Evolutionary conservation across 92 coral and sea anemone species (phyloP).

Genomic region (Bergia sp.): DNA sequence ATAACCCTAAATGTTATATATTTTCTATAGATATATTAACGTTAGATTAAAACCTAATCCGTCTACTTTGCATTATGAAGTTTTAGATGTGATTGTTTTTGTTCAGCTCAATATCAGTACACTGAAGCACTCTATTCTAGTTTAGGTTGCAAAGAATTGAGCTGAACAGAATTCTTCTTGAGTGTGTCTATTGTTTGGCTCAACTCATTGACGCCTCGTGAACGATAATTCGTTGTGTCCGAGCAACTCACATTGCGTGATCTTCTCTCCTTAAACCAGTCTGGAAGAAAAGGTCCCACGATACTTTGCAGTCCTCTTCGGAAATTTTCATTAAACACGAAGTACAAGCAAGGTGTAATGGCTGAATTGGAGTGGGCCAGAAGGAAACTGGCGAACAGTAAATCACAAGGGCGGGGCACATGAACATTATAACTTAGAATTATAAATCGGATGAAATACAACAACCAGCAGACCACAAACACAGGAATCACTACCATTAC

Average conservation of each 20-base stretch:
- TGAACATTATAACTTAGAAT: constrained; percentile 11
- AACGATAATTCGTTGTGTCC: background rate
- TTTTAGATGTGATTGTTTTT: too few species aligned
- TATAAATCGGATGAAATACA: constrained; percentile 32
- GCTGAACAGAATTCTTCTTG: background rate
- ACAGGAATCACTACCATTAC: constrained; percentile 40
- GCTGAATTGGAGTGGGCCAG: constrained; percentile 39
- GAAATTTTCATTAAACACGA: constrained; percentile 36
- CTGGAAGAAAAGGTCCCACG: constrained; percentile 7
- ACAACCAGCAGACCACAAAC: constrained; percentile 37
- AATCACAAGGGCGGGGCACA: constrained; percentile 20
- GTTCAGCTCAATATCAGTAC: background rate
- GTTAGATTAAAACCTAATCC: background rate
- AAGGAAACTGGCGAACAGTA: constrained; percentile 24
- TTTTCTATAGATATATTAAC: too few species aligned
- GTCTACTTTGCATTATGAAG: background rate
- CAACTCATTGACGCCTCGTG: background rate
- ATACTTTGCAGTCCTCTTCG: constrained; percentile 30
- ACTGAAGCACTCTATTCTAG: background rate
- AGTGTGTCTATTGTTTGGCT: constrained; percentile 3
- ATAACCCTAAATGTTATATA: too few species aligned
- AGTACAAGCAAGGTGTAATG: constrained; percentile 41
- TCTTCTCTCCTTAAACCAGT: background rate
- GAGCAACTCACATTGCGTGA: background rate
- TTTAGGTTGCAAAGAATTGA: background rate